Base-by-base conservation (phyloP, 2,797 vertebrate species). In the Helicolenus hilgendorfi region DNA sequence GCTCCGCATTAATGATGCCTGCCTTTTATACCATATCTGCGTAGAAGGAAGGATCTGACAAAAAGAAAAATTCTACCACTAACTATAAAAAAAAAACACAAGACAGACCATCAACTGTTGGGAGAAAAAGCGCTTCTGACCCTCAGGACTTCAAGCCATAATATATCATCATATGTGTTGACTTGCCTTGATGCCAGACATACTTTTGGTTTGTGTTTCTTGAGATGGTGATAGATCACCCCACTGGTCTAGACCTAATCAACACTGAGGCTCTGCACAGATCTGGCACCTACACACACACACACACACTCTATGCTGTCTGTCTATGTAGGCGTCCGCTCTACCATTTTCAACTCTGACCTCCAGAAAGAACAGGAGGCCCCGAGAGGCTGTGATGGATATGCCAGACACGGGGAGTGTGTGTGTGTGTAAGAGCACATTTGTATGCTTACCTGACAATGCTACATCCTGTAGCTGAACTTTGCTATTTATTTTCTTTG, bases 151-250 rank as follows among this genome's bases (percentile, higher is more conserved):
- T 82, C 29, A 45, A 88, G 67, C 24, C 55, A 86, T 93, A 49
- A 49, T 49, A 91, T 10, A 92, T 96, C 91, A 94, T 92, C 83
- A 77, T 55, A 67, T 77, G 83, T 89, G 93, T 92, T 91, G 91
- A 93, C 91, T 92, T 74, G 83, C 74, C 79, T 68, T 80, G 86
- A 85, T 91, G 84, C 94, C 91, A 93, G 92, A 92, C 88, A 79
- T 88, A 94, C 89, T 95, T 95, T 96, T 96, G 91, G 93, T 92
- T 96, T 94, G 81, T 88, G 91, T 95, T 96, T 95, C 91, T 92
- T 93, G 59, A 72, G 88, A 81, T 81, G 75, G 80, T 75, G 72
- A 83, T 92, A 84, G 84, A 92, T 94, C 95, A 93, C 75, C 73
- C 41, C 15, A 31, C 68, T 81, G 83, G 75, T 79, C 86, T 76